These are phyloP conservation scores for Furcifer pardalis DNA, from an alignment of 2,797 vertebrate species.

Conservation along the genomic window DNA sequence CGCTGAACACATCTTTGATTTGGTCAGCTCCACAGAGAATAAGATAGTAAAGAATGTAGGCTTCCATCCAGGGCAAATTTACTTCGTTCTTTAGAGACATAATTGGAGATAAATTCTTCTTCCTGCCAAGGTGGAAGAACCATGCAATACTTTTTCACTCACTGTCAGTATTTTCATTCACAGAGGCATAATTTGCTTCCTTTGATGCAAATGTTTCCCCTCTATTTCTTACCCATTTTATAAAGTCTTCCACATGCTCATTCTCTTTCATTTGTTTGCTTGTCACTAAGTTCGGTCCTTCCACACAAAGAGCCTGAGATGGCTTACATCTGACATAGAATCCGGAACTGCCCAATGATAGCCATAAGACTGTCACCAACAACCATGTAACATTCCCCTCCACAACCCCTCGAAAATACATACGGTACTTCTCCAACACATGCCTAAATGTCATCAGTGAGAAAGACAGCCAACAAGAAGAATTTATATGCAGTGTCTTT, in stretches of 20 bases:
- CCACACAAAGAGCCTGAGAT: not conserved
- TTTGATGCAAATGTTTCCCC: not conserved
- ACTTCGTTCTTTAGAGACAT: slow-evolving; percentile 2
- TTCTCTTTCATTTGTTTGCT: not conserved
- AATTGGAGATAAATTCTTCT: slow-evolving; percentile 1
- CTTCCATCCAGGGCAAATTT: not conserved
- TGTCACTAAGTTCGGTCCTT: not conserved
- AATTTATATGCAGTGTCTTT: not conserved
- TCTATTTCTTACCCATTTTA: not conserved
- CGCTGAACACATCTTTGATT: slow-evolving; percentile 62
- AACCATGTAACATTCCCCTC: not conserved
- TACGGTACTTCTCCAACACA: not conserved
- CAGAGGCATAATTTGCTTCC: not conserved
- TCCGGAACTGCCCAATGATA: not conserved
- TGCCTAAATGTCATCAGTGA: not conserved
- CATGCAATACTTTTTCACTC: not conserved
- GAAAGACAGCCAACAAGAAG: not conserved
- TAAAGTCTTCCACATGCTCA: not conserved
- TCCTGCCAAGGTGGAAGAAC: not conserved
- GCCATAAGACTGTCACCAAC: not conserved
- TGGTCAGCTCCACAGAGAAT: slow-evolving; percentile 1
- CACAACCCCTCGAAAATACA: not conserved
- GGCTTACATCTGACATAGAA: not conserved
- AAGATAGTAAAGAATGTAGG: slow-evolving; percentile 10
- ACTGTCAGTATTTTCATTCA: not conserved